These are phyloP conservation scores for Rhinolophus sinicus DNA, from an alignment of 2,113 vertebrate species.

Conservation along the genomic window DNA sequence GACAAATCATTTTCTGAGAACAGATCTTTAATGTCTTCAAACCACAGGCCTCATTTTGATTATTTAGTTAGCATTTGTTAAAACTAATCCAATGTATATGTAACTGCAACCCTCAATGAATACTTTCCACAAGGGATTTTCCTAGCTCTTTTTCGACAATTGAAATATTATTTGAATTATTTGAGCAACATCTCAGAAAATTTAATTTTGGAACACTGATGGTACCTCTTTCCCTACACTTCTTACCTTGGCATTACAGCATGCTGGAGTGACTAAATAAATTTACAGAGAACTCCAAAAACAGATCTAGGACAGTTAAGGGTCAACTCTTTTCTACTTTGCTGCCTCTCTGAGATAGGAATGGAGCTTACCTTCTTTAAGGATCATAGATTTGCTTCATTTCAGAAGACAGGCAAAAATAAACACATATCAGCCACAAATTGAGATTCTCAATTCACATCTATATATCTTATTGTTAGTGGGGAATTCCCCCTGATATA, in stretches of 20 bases:
- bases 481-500: neutral
- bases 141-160: neutral
- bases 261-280: neutral
- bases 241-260: neutral
- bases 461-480: neutral
- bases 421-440: neutral
- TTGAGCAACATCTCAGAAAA: neutral
- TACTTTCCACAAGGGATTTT: neutral
- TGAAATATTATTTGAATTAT: neutral
- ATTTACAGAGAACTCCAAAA: neutral
- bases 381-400: neutral
- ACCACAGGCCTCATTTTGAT: neutral
- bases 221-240: neutral
- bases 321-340: neutral
- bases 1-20: neutral
- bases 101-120: neutral
- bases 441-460: neutral
- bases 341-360: neutral
- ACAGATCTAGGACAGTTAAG: neutral
- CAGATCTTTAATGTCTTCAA: neutral
- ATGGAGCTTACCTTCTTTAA: neutral
- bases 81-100: rapidly evolving
- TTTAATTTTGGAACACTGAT: neutral
- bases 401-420: neutral
- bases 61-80: neutral